Evolutionary conservation across 2,888 invertebrate genomes (phyloP).

Genomic region (Mythimna pallens): DNA sequence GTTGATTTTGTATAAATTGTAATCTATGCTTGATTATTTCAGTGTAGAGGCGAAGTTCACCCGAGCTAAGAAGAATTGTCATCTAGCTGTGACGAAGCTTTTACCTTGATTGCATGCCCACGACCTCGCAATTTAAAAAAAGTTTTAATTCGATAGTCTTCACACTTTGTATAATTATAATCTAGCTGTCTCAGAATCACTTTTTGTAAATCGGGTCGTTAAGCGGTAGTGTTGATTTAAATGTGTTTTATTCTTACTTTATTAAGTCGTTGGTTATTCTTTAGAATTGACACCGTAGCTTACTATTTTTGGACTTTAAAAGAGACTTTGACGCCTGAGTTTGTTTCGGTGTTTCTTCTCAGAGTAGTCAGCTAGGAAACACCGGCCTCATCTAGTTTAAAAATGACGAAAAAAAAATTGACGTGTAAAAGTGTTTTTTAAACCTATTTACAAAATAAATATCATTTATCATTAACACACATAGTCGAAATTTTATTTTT

Average conservation of each 20-base stretch:
- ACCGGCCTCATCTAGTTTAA: too few relatives aligned
- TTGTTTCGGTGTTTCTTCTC: too few relatives aligned
- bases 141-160: slow-evolving; percentile 74
- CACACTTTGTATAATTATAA: slow-evolving; percentile 71
- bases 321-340: too few relatives aligned
- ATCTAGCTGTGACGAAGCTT: slow-evolving; percentile 68
- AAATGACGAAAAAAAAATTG: too few relatives aligned
- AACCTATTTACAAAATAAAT: too few relatives aligned
- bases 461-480: too few relatives aligned
- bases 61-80: slow-evolving; percentile 45
- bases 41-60: slow-evolving; percentile 32
- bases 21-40: slow-evolving; percentile 53
- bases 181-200: slow-evolving; percentile 26
- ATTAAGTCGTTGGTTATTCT: neutral
- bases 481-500: too few relatives aligned
- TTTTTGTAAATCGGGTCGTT: slow-evolving; percentile 24
- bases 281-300: neutral
- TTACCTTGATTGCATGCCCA: slow-evolving; percentile 79
- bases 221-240: neutral
- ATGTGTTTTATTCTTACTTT: neutral
- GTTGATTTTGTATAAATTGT: slow-evolving; percentile 9
- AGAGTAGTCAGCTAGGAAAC: too few relatives aligned
- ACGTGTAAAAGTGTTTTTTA: too few relatives aligned
- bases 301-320: too few relatives aligned
- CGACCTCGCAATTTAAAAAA: slow-evolving; percentile 71